phyloP scores from a whole-genome alignment of 2,113 vertebrate species.

The Dasyprocta punctata region DNA sequence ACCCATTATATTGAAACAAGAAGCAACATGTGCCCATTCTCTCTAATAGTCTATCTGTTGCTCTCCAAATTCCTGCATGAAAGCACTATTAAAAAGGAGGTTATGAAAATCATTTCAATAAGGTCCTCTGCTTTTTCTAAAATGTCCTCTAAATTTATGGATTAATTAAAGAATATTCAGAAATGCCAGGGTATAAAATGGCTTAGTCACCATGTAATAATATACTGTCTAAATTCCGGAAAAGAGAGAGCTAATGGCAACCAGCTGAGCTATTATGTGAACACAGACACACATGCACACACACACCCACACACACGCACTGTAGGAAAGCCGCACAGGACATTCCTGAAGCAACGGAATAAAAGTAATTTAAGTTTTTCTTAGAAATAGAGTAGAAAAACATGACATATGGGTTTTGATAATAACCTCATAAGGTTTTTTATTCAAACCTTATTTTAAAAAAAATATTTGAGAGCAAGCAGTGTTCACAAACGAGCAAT shows the following conservation, averaged over 20 bases:
- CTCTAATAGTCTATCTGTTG: neutral
- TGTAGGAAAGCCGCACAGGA: neutral
- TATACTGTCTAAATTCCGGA: constrained; percentile 44
- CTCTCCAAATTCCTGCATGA: constrained; percentile 27
- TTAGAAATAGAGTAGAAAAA: constrained; percentile 16
- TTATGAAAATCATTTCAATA: constrained; percentile 48
- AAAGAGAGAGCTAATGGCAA: constrained; percentile 23
- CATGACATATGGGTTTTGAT: neutral
- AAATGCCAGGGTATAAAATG: constrained; percentile 51
- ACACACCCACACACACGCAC: neutral
- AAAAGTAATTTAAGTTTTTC: constrained; percentile 10
- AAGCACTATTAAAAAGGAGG: constrained; percentile 43
- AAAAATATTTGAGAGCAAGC: neutral
- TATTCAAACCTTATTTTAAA: neutral
- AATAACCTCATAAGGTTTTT: neutral
- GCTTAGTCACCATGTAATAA: constrained; percentile 33
- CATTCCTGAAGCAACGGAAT: neutral
- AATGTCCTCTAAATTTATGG: constrained; percentile 50
- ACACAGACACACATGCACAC: neutral
- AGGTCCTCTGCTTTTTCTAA: constrained; percentile 62
- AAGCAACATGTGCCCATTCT: neutral
- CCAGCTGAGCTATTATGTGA: constrained; percentile 46
- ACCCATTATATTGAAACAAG: neutral
- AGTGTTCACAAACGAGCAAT: neutral
- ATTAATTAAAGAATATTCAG: constrained; percentile 62